Evolutionary conservation across 53 echinoderm and acorn worm genomes (phyloP).

Genomic region (Zoroaster sp.): DNA sequence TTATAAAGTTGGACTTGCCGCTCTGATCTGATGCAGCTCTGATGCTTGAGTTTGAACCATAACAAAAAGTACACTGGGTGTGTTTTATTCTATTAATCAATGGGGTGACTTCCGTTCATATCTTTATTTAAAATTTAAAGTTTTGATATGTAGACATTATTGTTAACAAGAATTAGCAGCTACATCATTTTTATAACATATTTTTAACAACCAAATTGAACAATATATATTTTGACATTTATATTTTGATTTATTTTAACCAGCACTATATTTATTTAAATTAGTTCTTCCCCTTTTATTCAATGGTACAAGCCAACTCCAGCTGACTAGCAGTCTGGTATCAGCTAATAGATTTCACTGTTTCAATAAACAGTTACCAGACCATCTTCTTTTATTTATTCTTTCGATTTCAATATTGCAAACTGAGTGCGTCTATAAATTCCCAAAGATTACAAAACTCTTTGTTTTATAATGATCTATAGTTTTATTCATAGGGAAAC

Average conservation of each 20-base stretch:
- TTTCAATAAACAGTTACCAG: neutral
- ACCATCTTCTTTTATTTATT: slow-evolving; percentile 31
- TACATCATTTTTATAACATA: too few species aligned
- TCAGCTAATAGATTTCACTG: too few species aligned
- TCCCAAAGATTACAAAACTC: too few species aligned
- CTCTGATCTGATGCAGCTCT: neutral
- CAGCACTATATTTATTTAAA: neutral
- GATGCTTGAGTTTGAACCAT: slow-evolving; percentile 23
- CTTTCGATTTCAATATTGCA: slow-evolving; percentile 13
- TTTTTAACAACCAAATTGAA: neutral
- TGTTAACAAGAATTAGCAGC: too few species aligned
- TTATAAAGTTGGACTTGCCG: slow-evolving; percentile 26
- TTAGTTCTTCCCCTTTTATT: neutral
- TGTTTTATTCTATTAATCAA: neutral
- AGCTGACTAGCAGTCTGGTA: slow-evolving; percentile 42
- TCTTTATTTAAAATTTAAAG: neutral
- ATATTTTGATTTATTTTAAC: neutral
- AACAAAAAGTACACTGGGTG: slow-evolving; percentile 2
- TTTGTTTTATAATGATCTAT: too few species aligned
- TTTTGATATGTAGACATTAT: too few species aligned
- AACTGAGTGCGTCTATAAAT: too few species aligned
- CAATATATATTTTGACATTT: too few species aligned
- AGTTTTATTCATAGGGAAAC: too few species aligned
- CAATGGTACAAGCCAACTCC: slow-evolving; percentile 15
- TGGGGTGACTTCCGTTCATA: neutral